These are phyloP conservation scores for Asbolus verrucosus DNA, from an alignment of 1,140 invertebrate species.

Conservation along the genomic window DNA sequence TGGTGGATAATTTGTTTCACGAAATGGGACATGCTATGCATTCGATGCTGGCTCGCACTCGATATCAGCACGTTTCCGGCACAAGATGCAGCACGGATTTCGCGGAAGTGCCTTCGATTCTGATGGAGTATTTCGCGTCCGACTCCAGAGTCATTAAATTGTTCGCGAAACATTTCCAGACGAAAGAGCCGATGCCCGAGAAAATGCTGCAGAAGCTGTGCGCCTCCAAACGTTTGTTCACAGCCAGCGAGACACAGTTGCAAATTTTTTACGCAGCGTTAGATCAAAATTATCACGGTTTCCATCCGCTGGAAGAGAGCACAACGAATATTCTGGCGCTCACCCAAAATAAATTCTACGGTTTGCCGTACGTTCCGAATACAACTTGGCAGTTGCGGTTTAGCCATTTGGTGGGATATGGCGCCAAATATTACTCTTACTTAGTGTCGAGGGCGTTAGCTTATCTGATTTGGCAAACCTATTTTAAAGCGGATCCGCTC, in stretches of 20 bases:
- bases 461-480: slow-evolving; percentile 92
- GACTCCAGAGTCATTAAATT: slow-evolving; percentile 86
- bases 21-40: slow-evolving; percentile 99
- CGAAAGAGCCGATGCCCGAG: slow-evolving; percentile 84
- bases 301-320: slow-evolving; percentile 67
- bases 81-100: slow-evolving; percentile 98
- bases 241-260: slow-evolving; percentile 90
- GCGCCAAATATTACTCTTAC: slow-evolving; percentile 98
- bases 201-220: slow-evolving; percentile 81
- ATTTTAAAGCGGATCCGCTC: slow-evolving; percentile 88
- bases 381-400: slow-evolving; percentile 98
- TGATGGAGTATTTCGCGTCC: slow-evolving; percentile 98
- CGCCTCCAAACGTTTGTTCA: slow-evolving; percentile 86
- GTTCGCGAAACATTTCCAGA: slow-evolving; percentile 94
- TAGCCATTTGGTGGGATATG: slow-evolving; percentile 97
- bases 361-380: slow-evolving; percentile 86
- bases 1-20: slow-evolving; percentile 97
- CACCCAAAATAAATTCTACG: slow-evolving; percentile 87
- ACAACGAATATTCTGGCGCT: slow-evolving; percentile 86
- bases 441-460: slow-evolving; percentile 94
- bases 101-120: slow-evolving; percentile 96
- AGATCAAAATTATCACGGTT: slow-evolving; percentile 90
- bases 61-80: slow-evolving; percentile 97
- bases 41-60: slow-evolving; percentile 95
- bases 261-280: slow-evolving; percentile 91